Percentiles rank a stretch among this genome's conserved stretches.
Conservation (phyloP, 2,113 vertebrate genomes). For the Camarhynchus parvulus region DNA sequence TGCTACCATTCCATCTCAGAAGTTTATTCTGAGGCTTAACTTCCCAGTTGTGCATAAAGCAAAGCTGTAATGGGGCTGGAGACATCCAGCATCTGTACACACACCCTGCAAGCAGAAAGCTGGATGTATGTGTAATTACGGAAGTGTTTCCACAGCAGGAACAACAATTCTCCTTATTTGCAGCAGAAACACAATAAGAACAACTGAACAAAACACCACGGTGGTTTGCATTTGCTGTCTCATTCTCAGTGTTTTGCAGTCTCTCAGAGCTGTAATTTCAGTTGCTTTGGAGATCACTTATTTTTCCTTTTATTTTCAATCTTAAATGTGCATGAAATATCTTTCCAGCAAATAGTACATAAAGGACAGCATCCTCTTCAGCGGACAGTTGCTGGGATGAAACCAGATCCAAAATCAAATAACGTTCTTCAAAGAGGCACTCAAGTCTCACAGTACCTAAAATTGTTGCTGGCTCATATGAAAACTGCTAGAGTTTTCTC, state of each 20-base stretch:
- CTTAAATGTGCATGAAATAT: neutral
- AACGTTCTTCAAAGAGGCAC: neutral
- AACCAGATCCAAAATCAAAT: conserved; percentile 3
- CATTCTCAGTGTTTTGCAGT: conserved; percentile 28
- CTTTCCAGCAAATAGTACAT: neutral
- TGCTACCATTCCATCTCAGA: neutral
- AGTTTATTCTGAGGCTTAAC: neutral
- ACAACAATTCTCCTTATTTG: conserved; percentile 56
- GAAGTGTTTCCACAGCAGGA: conserved; percentile 56
- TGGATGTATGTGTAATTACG: conserved; percentile 63
- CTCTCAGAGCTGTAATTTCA: conserved; percentile 35
- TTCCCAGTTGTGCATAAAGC: neutral
- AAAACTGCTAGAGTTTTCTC: neutral
- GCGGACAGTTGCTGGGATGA: neutral
- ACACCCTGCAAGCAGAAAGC: conserved; percentile 19
- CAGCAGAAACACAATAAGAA: conserved; percentile 41
- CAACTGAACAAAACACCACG: conserved; percentile 27
- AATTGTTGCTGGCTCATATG: neutral
- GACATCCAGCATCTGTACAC: neutral
- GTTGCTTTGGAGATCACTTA: neutral
- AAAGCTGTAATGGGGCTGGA: neutral
- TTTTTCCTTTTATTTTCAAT: neutral
- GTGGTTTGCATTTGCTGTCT: conserved; percentile 22
- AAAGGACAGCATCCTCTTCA: neutral
- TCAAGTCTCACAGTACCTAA: neutral